These are phyloP conservation scores for Mimumesa dahlbomi DNA, from an alignment of 2,888 invertebrate genomes.

Conservation along the genomic window DNA sequence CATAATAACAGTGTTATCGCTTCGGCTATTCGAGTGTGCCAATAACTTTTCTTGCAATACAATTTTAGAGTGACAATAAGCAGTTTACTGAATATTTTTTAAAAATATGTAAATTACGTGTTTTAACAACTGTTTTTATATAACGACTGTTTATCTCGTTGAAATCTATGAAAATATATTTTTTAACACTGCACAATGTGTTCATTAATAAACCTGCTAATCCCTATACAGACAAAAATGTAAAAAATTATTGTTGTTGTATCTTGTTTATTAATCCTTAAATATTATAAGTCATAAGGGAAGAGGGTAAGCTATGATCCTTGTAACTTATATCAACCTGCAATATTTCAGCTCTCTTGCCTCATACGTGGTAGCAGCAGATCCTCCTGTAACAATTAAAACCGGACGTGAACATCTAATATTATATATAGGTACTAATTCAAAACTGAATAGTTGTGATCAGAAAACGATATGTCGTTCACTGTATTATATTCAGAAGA, in stretches of 20 bases:
- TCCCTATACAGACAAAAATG: neutral
- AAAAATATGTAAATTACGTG: slow-evolving; percentile 17
- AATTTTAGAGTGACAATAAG: slow-evolving; percentile 32
- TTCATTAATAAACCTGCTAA: neutral
- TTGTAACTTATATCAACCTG: slow-evolving; percentile 10
- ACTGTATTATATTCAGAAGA: slow-evolving; percentile 85
- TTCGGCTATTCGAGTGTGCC: too few species aligned
- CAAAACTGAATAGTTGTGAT: slow-evolving; percentile 34
- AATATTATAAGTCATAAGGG: slow-evolving; percentile 45
- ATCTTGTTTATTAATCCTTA: slow-evolving; percentile 42
- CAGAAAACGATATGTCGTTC: slow-evolving; percentile 73
- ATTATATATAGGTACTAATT: neutral
- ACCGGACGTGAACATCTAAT: neutral
- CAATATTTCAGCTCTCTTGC: slow-evolving; percentile 4
- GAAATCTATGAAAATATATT: slow-evolving; percentile 55
- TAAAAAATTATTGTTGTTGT: slow-evolving; percentile 20
- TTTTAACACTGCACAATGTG: slow-evolving; percentile 25
- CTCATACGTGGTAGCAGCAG: neutral
- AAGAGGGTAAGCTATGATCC: slow-evolving; percentile 25
- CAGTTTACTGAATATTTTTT: slow-evolving; percentile 16
- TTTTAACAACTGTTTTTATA: too few species aligned
- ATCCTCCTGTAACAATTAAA: slow-evolving; percentile 30
- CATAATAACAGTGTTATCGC: too few species aligned
- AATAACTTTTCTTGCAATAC: too few species aligned
- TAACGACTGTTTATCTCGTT: slow-evolving; percentile 42